A percentile compares a stretch with the other conserved stretches of the same genome.
These are phyloP conservation scores for Carcina quercana DNA, from an alignment of 2,888 invertebrate species.

Conservation along the genomic window DNA sequence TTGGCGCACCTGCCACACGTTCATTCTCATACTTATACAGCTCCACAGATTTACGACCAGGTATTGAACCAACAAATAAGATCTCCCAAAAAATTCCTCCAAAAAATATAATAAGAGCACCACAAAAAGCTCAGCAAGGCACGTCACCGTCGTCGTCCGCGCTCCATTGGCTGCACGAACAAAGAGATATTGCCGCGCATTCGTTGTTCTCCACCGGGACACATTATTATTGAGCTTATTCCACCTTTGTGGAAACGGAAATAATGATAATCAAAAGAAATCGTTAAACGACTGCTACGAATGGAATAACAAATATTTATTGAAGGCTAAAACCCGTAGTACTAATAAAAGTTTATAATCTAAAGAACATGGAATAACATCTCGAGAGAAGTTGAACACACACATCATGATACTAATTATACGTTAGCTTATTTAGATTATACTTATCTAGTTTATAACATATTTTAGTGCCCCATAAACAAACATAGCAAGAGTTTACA, in stretches of 20 bases:
- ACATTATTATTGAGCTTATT: constrained; percentile 25
- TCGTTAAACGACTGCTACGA: constrained; percentile 6
- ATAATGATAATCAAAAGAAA: constrained; percentile 15
- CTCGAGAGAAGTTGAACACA: constrained; percentile 39
- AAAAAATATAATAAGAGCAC: constrained; percentile 68
- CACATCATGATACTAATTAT: constrained; percentile 65
- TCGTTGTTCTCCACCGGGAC: constrained; percentile 43
- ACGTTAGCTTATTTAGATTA: constrained; percentile 69
- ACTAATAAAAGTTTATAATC: constrained; percentile 39
- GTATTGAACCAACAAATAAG: constrained; percentile 69
- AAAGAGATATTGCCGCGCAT: constrained; percentile 65
- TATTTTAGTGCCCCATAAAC: constrained; percentile 73
- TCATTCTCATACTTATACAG: constrained; percentile 40
- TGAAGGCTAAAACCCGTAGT: constrained; percentile 11
- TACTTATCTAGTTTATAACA: constrained; percentile 73
- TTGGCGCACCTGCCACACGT: constrained; percentile 63
- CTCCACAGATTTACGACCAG: constrained; percentile 63
- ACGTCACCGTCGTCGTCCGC: constrained; percentile 51
- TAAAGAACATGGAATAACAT: constrained; percentile 27
- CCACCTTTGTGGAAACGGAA: constrained; percentile 18
- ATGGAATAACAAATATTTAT: constrained; percentile 7
- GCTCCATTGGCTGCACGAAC: constrained; percentile 64
- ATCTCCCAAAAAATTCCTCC: constrained; percentile 61
- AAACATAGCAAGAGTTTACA: constrained; percentile 71
- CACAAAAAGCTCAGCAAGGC: constrained; percentile 63